Conservation (phyloP, 2,113 vertebrate genomes). For the Pteruthius melanotis region DNA sequence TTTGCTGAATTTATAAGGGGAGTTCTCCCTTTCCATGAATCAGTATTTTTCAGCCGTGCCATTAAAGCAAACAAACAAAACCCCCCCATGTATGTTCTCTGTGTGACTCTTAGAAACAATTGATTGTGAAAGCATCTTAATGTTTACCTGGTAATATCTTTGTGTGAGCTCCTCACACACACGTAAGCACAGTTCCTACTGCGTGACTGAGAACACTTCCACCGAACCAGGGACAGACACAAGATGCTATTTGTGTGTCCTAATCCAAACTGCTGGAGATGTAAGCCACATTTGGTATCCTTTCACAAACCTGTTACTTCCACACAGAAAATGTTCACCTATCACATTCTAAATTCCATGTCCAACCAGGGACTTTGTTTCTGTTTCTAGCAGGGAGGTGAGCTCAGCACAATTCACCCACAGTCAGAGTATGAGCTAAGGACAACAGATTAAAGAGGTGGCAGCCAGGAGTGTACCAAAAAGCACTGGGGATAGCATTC, state of each 20-base stretch:
- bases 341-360: background rate
- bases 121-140: background rate
- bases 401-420: background rate
- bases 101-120: background rate
- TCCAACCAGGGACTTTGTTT: background rate
- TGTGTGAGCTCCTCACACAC: background rate
- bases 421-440: background rate
- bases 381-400: background rate
- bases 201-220: background rate
- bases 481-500: background rate
- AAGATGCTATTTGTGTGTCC: background rate
- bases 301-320: background rate
- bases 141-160: background rate
- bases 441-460: background rate
- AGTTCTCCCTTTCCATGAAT: background rate
- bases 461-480: background rate
- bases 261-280: background rate
- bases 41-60: background rate
- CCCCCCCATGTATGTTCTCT: background rate
- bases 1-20: background rate
- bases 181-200: background rate
- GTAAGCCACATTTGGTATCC: fast-evolving
- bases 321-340: background rate
- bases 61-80: background rate
- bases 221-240: background rate